Percentiles rank a stretch among this genome's conserved stretches.
phyloP scores from a whole-genome alignment of 2,797 vertebrate genomes.

The Sebastolobus altivelis region DNA sequence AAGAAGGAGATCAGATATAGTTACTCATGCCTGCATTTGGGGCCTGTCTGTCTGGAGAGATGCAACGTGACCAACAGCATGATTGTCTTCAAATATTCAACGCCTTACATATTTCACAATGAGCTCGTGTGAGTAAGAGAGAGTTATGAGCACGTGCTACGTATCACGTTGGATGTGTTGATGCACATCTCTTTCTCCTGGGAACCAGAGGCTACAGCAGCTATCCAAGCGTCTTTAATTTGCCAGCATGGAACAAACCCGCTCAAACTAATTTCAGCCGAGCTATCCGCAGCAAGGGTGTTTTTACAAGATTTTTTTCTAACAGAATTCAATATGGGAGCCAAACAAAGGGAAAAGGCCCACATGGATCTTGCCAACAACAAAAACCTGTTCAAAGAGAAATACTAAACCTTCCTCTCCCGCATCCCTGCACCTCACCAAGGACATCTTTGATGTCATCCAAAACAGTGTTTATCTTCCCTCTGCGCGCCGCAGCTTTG shows the following conservation, averaged over 20 bases:
- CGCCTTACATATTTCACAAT: constrained; percentile 43
- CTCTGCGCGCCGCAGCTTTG: constrained; percentile 45
- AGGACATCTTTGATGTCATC: constrained; percentile 66
- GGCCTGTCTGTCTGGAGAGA: constrained; percentile 35
- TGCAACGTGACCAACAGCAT: constrained; percentile 35
- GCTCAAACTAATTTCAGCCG: constrained; percentile 32
- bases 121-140: constrained; percentile 13
- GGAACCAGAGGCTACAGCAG: constrained; percentile 12
- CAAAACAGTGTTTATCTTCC: constrained; percentile 63
- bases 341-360: constrained; percentile 56
- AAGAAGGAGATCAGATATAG: constrained; percentile 3
- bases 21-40: constrained; percentile 25
- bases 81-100: constrained; percentile 33
- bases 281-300: constrained; percentile 9
- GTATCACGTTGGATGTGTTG: constrained; percentile 30
- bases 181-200: constrained; percentile 21
- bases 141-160: constrained; percentile 11
- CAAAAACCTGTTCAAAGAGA: constrained; percentile 62
- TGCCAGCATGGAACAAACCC: constrained; percentile 45
- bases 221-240: constrained; percentile 40
- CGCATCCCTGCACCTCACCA: constrained; percentile 43
- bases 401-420: constrained; percentile 48
- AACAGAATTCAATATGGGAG: constrained; percentile 35
- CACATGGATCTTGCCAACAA: constrained; percentile 55
- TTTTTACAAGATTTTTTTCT: constrained; percentile 33